Percentiles rank a stretch among this genome's conserved stretches.
phyloP scores from a whole-genome alignment of 2,113 vertebrate species.

The Pitta sordida region DNA sequence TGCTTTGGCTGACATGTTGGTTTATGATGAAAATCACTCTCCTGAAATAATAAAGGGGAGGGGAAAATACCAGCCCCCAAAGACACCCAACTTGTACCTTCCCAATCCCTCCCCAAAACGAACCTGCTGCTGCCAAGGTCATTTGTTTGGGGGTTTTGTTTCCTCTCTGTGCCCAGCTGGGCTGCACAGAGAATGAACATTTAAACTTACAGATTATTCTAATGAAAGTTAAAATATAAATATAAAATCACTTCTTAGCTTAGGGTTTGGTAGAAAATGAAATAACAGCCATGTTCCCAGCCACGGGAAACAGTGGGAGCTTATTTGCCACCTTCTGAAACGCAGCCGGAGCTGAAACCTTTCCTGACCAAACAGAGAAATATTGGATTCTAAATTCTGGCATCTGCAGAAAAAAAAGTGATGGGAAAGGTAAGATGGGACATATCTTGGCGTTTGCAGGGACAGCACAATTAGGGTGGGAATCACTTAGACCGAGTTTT shows the following conservation, averaged over 20 bases:
- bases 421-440: neutral
- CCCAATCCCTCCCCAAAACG: slow-evolving; percentile 12
- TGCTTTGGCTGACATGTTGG: slow-evolving; percentile 78
- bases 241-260: neutral
- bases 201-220: neutral
- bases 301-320: neutral
- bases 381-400: neutral
- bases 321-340: neutral
- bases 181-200: neutral
- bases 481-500: neutral
- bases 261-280: neutral
- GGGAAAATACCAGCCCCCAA: slow-evolving; percentile 19
- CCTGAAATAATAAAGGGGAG: slow-evolving; percentile 68
- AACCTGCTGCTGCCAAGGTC: neutral
- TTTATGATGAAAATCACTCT: slow-evolving; percentile 75
- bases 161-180: neutral
- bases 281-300: neutral
- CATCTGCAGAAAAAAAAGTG: neutral
- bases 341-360: neutral
- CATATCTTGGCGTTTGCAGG: neutral
- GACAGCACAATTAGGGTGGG: neutral
- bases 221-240: neutral
- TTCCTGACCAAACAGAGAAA: neutral
- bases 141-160: slow-evolving; percentile 52
- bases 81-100: neutral